Evolutionary conservation across 2,113 vertebrate species (phyloP), one percentile per base, ranked within the genome.

Genomic region (Brachirus orientalis): DNA sequence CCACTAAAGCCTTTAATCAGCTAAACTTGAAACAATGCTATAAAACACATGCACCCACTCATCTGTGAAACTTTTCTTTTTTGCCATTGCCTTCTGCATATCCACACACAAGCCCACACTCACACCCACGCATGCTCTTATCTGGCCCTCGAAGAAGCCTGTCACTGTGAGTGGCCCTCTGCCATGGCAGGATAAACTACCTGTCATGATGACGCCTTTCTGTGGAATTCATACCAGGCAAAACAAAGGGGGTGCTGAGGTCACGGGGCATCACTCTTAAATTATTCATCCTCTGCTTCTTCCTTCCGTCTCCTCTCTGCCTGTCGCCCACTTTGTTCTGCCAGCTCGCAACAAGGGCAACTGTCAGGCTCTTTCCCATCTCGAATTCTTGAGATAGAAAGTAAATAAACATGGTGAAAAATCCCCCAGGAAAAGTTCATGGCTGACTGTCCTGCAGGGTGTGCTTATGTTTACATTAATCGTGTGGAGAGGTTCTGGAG

Each of bases 201-300:
- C 91, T 91, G 92, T 91, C 91, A 91, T 36, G 66, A 36, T 69
- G 45, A 77, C 81, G 72, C 86, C 86, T 92, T 88, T 84, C 85
- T 86, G 77, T 74, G 79, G 85, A 93, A 92, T 92, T 92, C 88
- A 91, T 92, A 93, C 91, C 89, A 87, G 87, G 73, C 76, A 91
- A 91, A 91, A 90, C 90, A 92, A 89, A 90, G 86, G 79, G 90
- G 85, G 88, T 75, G 87, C 79, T 51, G 73, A 87, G 92, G 92
- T 92, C 91, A 88, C 75, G 69, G 82, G 88, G 89, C 90, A 89
- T 88, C 86, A 63, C 76, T 91, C 87, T 90, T 92, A 91, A 90
- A 92, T 93, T 91, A 93, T 93, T 93, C 91, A 92, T 92, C 79
- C 57, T 69, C 84, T 74, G 80, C 77, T 71, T 77, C 83, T 76